phyloP scores from a whole-genome alignment of 2,797 vertebrate species.

The Lepidocolaptes lacrymiger region DNA sequence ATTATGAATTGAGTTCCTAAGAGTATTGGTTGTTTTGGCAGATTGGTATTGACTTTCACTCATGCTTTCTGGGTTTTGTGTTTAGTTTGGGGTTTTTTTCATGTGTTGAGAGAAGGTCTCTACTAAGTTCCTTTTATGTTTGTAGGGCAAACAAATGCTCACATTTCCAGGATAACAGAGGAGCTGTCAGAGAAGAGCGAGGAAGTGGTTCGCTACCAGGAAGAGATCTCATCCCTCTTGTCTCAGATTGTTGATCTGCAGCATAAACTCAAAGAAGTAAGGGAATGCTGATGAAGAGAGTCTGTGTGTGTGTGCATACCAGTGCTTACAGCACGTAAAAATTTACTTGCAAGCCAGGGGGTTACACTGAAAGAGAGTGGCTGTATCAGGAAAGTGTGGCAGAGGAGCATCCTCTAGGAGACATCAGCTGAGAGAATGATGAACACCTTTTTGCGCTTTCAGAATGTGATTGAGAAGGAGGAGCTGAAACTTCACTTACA shows the following conservation, averaged over 20 bases:
- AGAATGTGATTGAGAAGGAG: slow-evolving; percentile 97
- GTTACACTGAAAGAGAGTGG: neutral
- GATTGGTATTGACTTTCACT: neutral
- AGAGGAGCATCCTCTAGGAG: neutral
- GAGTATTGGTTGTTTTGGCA: neutral
- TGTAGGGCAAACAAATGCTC: slow-evolving; percentile 92
- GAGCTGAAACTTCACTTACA: slow-evolving; percentile 95
- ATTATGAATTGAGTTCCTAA: neutral
- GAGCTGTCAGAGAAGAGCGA: slow-evolving; percentile 92
- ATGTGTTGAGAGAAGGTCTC: neutral
- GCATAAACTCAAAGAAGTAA: slow-evolving; percentile 92
- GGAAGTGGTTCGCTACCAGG: slow-evolving; percentile 91
- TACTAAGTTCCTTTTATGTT: neutral
- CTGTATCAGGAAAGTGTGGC: neutral
- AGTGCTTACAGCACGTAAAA: neutral
- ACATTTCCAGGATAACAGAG: slow-evolving; percentile 90
- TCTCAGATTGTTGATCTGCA: slow-evolving; percentile 95
- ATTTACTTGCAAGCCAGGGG: neutral
- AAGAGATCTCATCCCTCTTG: slow-evolving; percentile 93
- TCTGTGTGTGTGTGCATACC: accelerated
- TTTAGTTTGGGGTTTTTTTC: neutral
- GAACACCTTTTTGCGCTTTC: slow-evolving; percentile 37
- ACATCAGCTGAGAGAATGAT: neutral
- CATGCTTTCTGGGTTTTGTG: neutral
- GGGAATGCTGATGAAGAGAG: neutral